Evolutionary conservation across 1,140 invertebrate species (phyloP).

Genomic region (Conus betulinus): DNA sequence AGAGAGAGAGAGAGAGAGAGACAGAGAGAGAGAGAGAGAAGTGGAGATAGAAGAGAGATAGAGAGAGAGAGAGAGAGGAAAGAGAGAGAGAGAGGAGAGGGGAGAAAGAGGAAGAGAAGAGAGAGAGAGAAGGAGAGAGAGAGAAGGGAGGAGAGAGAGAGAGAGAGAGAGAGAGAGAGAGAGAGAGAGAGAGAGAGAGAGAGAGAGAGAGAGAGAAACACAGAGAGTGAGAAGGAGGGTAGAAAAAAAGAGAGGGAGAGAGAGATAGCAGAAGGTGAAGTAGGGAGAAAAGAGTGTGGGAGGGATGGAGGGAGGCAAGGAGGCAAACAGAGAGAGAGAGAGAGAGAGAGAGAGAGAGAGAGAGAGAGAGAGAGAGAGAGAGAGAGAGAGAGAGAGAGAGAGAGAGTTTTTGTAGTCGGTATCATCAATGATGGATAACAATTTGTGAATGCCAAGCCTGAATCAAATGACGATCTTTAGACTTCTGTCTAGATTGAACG

Average conservation of each 20-base stretch:
- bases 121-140: no score
- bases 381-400: constrained; percentile 8
- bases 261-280: neutral
- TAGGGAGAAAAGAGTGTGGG: neutral
- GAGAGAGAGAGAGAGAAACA: no score
- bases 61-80: neutral
- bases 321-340: neutral
- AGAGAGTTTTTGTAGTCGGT: no score
- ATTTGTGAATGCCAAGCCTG: no score
- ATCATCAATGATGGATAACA: no score
- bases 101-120: no score
- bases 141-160: neutral
- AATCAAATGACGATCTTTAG: no score
- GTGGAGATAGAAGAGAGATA: neutral
- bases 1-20: neutral
- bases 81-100: neutral
- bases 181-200: neutral
- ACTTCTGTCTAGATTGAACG: no score
- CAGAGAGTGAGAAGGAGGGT: neutral
- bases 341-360: neutral
- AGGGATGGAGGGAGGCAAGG: neutral
- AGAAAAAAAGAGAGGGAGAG: neutral
- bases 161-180: neutral
- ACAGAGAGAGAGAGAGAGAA: neutral
- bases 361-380: neutral